A percentile compares a stretch with the other conserved stretches of the same genome.
Conservation (phyloP, 2,888 invertebrate species). For the Drosophila rubida region DNA sequence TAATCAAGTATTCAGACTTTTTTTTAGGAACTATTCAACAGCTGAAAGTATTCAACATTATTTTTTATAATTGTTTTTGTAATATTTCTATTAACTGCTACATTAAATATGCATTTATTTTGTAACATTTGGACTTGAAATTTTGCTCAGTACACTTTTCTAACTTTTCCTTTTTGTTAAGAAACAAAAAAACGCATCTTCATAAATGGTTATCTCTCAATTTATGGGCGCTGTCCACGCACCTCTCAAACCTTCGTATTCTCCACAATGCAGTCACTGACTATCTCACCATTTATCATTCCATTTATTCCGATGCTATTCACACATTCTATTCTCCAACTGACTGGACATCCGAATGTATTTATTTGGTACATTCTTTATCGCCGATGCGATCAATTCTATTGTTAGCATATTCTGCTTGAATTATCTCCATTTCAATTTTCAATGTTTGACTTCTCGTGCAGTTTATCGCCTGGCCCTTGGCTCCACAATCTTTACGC, state of each 20-base stretch:
- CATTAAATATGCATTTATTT: background rate
- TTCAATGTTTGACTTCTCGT: slow-evolving; percentile 28
- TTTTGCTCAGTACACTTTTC: background rate
- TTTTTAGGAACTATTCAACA: too few species aligned
- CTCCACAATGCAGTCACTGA: background rate
- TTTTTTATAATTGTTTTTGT: too few species aligned
- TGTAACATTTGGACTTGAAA: background rate
- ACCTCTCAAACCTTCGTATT: background rate
- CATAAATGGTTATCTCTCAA: slow-evolving; percentile 13
- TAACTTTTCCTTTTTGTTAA: background rate
- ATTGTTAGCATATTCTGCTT: slow-evolving; percentile 41
- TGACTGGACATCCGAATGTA: slow-evolving; percentile 30
- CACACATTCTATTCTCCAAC: slow-evolving; percentile 15
- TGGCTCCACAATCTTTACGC: slow-evolving; percentile 28
- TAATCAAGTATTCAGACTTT: too few species aligned
- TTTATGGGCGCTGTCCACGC: background rate
- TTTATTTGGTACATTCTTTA: slow-evolving; percentile 24
- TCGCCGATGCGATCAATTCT: slow-evolving; percentile 26
- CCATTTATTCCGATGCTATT: slow-evolving; percentile 18
- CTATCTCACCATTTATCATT: slow-evolving; percentile 43
- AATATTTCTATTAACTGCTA: too few species aligned
- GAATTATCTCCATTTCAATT: slow-evolving; percentile 44
- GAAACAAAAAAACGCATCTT: background rate
- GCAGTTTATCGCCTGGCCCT: slow-evolving; percentile 21
- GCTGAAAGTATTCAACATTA: too few species aligned